Evolutionary conservation across 2,113 vertebrate species (phyloP).

Genomic region (Sinocyclocheilus grahami): DNA sequence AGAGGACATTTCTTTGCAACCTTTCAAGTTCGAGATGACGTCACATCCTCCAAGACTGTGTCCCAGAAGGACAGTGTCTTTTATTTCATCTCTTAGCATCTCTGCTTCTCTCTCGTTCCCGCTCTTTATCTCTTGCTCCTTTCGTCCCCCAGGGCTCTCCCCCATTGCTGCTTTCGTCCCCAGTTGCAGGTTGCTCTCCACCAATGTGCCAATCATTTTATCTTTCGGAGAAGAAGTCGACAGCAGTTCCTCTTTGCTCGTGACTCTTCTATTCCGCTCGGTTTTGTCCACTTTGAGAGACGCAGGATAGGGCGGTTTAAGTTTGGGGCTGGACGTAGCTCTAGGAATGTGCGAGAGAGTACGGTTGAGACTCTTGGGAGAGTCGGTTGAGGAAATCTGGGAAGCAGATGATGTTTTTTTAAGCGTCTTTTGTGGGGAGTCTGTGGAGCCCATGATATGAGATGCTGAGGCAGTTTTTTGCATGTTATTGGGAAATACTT

Average conservation of each 20-base stretch:
- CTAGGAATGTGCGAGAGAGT: conserved; percentile 31
- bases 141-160: background rate
- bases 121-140: conserved; percentile 7
- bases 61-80: background rate
- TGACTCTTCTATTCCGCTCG: background rate
- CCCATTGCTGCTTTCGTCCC: background rate
- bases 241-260: background rate
- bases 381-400: conserved; percentile 26
- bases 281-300: conserved; percentile 26
- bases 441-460: conserved; percentile 24
- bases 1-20: background rate
- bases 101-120: background rate
- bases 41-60: background rate
- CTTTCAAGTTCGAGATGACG: conserved; percentile 11
- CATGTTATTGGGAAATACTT: conserved; percentile 34
- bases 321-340: conserved; percentile 63
- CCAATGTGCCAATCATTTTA: background rate
- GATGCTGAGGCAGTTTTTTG: background rate
- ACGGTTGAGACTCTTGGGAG: conserved; percentile 16
- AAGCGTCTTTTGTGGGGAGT: conserved; percentile 14
- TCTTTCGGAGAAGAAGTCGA: background rate
- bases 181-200: background rate
- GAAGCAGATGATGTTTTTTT: conserved; percentile 15
- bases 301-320: conserved; percentile 37
- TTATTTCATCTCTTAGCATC: background rate